These are phyloP conservation scores for Rhimphoctona megacephalus DNA, from an alignment of 2,888 invertebrate genomes.

Conservation along the genomic window DNA sequence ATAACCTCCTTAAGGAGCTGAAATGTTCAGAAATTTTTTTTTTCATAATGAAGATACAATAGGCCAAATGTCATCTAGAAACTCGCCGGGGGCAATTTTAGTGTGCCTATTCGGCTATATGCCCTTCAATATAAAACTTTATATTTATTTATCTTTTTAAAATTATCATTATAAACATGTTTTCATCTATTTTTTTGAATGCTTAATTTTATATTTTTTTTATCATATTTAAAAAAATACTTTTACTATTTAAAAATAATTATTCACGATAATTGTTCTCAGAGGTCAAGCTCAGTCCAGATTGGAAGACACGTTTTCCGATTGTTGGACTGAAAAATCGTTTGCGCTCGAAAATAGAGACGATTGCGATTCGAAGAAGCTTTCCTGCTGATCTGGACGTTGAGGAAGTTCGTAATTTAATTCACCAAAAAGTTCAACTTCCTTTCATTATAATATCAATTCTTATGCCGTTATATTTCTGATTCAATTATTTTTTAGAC, in stretches of 20 bases:
- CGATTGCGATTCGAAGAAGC: neutral
- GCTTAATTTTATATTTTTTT: neutral
- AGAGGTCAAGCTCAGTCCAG: neutral
- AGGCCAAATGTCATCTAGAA: too few relatives aligned
- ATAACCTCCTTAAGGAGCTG: too few relatives aligned
- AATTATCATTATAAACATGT: neutral
- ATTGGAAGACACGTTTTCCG: neutral
- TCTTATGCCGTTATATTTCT: neutral
- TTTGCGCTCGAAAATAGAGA: neutral
- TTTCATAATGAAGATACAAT: too few relatives aligned
- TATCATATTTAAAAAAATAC: neutral
- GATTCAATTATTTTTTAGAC: conserved; percentile 8
- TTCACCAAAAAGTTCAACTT: neutral
- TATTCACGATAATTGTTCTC: neutral
- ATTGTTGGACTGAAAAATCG: neutral
- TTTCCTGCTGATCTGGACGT: neutral
- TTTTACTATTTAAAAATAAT: neutral
- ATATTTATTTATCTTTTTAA: too few relatives aligned
- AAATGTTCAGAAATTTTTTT: too few relatives aligned
- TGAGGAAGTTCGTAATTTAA: neutral
- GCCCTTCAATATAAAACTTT: too few relatives aligned
- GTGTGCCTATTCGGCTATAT: too few relatives aligned
- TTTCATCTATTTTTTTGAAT: neutral
- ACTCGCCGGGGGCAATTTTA: too few relatives aligned
- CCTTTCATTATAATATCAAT: neutral